Base-by-base conservation (phyloP, 2,113 vertebrate genomes). In the Brachypodius melanocephalos region DNA sequence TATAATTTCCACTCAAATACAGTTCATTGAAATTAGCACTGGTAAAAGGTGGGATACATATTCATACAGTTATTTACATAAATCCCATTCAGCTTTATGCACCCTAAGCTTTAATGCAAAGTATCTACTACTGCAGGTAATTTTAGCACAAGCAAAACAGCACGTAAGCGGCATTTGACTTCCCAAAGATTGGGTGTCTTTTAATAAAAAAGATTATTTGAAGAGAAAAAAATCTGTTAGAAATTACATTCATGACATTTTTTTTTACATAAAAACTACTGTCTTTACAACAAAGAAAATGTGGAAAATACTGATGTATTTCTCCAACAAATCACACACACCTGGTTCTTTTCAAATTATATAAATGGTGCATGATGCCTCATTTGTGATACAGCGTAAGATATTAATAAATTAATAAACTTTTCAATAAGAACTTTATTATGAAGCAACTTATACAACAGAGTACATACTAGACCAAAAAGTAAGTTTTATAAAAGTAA, bases 11-110 rank as follows among this genome's bases (percentile, higher is more conserved):
- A 87, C 63, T 88, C 51, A 91, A 94, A 95, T 54, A 89, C 42
- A 62, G 54, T 82, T 87, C 65, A 83, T 75, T 95, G 68, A 90
- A 96, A 94, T 96, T 92, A 91, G 88, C 74, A 55, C 72, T 81
- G 73, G 92, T 82, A 65, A 87, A 93, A 91, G 84, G 62, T 87
- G 84, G 88, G 77, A 86, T 93, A 83, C 93, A 95, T 96, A 97
- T 96, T 95, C 96, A 97, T 95, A 77, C 48, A 57, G 51, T 71
- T 90, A 97, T 93, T 95, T 96, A 89, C 91, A 94, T 92, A 95
- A 95, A 93, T 88, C 82, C 85, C 94, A 97, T 96, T 97, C 93
- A 96, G 79, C 63, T 95, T 89, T 96, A 83, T 84, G 85, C 75
- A 93, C 42, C n/a, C 88, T 69, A 75, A 88, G 89, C 59, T 94